These are phyloP conservation scores for Serripes groenlandicus DNA, from an alignment of 2,888 invertebrate species.

Conservation along the genomic window DNA sequence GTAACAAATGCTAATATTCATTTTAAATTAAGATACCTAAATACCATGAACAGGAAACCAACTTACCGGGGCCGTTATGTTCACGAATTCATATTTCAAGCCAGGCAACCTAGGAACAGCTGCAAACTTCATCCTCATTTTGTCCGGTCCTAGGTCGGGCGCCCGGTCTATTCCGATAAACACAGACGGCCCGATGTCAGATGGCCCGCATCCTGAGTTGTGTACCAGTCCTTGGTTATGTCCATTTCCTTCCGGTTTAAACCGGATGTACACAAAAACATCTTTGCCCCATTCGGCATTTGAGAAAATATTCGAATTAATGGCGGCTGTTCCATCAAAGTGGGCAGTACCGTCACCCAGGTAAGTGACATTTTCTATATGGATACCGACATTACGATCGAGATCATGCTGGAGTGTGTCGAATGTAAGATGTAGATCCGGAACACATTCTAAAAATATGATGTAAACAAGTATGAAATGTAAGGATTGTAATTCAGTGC, in stretches of 20 bases:
- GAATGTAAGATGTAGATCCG: slow-evolving; percentile 55
- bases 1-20: too few species aligned
- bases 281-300: slow-evolving; percentile 64
- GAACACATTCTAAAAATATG: slow-evolving; percentile 54
- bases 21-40: too few species aligned
- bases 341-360: slow-evolving; percentile 63
- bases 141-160: slow-evolving; percentile 5
- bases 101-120: slow-evolving; percentile 32
- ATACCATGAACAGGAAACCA: too few species aligned
- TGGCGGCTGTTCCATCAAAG: slow-evolving; percentile 58
- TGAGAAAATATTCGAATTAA: slow-evolving; percentile 64
- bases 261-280: slow-evolving; percentile 59
- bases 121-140: slow-evolving; percentile 61
- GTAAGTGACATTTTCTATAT: slow-evolving; percentile 58
- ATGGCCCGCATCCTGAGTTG: slow-evolving; percentile 67
- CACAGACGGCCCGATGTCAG: slow-evolving; percentile 65
- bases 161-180: slow-evolving; percentile 62
- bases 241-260: slow-evolving; percentile 59
- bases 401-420: slow-evolving; percentile 43
- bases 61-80: slow-evolving; percentile 59
- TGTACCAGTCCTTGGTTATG: slow-evolving; percentile 56
- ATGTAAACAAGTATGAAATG: too few species aligned
- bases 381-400: slow-evolving; percentile 49
- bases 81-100: slow-evolving; percentile 60
- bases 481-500: too few species aligned